phyloP scores from a whole-genome alignment of 1,140 invertebrate genomes.

The Uloborus diversus region DNA sequence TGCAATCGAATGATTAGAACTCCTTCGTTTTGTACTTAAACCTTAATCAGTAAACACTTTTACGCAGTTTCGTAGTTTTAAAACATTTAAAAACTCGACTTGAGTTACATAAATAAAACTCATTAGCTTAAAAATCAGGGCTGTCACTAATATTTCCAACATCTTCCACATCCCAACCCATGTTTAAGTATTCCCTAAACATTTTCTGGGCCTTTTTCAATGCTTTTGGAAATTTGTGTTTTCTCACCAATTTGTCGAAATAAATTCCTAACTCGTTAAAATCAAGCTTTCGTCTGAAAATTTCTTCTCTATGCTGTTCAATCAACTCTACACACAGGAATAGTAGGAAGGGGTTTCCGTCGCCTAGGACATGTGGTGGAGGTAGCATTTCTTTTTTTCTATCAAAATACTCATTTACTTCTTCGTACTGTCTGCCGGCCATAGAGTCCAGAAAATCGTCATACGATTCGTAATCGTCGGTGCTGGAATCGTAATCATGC shows the following conservation, averaged over 20 bases:
- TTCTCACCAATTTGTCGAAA: slow-evolving; percentile 95
- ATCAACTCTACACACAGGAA: slow-evolving; percentile 92
- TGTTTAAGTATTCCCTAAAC: slow-evolving; percentile 53
- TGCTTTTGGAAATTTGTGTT: slow-evolving; percentile 89
- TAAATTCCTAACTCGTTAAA: slow-evolving; percentile 98
- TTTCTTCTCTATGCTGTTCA: slow-evolving; percentile 88
- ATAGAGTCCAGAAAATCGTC: slow-evolving; percentile 16
- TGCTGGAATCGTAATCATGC: neutral
- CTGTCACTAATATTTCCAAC: neutral
- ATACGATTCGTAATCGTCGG: neutral
- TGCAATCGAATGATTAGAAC: no score
- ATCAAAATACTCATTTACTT: slow-evolving; percentile 17
- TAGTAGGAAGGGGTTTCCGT: slow-evolving; percentile 95
- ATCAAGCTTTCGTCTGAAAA: slow-evolving; percentile 89
- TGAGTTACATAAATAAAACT: no score
- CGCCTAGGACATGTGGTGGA: slow-evolving; percentile 85
- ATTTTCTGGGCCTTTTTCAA: slow-evolving; percentile 80
- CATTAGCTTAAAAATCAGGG: neutral
- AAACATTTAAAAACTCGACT: no score
- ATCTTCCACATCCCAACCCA: slow-evolving; percentile 46
- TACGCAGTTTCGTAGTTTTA: no score
- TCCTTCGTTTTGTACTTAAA: no score
- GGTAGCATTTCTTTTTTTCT: slow-evolving; percentile 70
- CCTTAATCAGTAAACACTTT: no score
- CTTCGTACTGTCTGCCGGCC: slow-evolving; percentile 15